A percentile compares a stretch with the other conserved stretches of the same genome.
These are phyloP conservation scores for Eilema griseolum DNA, from an alignment of 2,888 invertebrate genomes.

Conservation along the genomic window DNA sequence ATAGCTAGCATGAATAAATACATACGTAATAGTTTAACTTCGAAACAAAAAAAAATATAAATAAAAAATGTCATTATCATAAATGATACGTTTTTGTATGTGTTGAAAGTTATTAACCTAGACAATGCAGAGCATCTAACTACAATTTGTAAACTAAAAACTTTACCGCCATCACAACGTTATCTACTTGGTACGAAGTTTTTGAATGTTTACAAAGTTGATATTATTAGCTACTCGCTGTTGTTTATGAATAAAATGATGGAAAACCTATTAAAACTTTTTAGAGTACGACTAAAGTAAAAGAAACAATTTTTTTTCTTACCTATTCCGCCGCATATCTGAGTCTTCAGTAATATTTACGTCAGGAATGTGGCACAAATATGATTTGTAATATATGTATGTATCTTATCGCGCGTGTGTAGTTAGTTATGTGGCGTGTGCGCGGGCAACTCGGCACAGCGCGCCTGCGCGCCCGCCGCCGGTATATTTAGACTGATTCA, in stretches of 20 bases:
- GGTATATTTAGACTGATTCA: constrained; percentile 85
- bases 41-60: constrained; percentile 44
- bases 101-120: constrained; percentile 62
- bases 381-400: constrained; percentile 59
- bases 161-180: constrained; percentile 56
- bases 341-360: constrained; percentile 61
- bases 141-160: constrained; percentile 52
- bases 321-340: constrained; percentile 81
- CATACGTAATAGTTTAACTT: constrained; percentile 53
- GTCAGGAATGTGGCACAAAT: constrained; percentile 63
- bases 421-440: constrained; percentile 75
- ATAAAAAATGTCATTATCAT: constrained; percentile 43
- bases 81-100: constrained; percentile 52
- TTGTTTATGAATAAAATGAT: constrained; percentile 59
- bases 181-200: constrained; percentile 66
- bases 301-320: constrained; percentile 59
- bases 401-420: constrained; percentile 79
- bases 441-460: constrained; percentile 65
- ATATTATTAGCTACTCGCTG: constrained; percentile 63
- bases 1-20: constrained; percentile 74
- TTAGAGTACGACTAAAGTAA: constrained; percentile 57
- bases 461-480: constrained; percentile 77
- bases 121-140: constrained; percentile 45
- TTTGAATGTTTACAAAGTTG: constrained; percentile 74
- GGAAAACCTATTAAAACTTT: constrained; percentile 60